Conservation (phyloP, 1,140 invertebrate species). For the Mya arenaria region DNA sequence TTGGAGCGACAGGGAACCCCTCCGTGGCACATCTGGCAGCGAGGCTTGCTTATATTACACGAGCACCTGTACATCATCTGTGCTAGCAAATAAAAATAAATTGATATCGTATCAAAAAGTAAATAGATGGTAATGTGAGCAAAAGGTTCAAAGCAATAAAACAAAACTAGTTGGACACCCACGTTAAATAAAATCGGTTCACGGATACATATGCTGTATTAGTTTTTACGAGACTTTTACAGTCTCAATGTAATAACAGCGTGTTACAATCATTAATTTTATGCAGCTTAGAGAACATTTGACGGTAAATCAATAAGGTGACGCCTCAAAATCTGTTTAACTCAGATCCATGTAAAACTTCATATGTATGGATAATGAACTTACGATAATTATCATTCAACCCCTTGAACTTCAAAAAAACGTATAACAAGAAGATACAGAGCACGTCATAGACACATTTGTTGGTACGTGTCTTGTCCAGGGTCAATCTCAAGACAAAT, state of each 20-base stretch:
- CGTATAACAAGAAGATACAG: too few species aligned
- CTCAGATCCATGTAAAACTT: too few species aligned
- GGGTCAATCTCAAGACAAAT: too few species aligned
- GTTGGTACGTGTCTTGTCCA: too few species aligned
- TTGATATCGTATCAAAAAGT: slow-evolving; percentile 48
- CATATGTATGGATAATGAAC: too few species aligned
- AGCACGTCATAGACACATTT: too few species aligned
- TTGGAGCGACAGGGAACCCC: not conserved
- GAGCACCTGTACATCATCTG: slow-evolving; percentile 46
- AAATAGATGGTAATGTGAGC: slow-evolving; percentile 45
- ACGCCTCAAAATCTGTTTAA: too few species aligned
- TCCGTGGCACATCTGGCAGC: slow-evolving; percentile 18
- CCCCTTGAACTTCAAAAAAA: too few species aligned
- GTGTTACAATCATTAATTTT: slow-evolving; percentile 14
- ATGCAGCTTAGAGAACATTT: too few species aligned
- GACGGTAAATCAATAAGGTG: too few species aligned
- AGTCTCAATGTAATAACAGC: not conserved
- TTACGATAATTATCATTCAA: too few species aligned
- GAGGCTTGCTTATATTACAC: slow-evolving; percentile 23
- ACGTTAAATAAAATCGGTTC: slow-evolving; percentile 8
- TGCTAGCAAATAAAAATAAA: slow-evolving; percentile 46
- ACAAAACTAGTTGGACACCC: slow-evolving; percentile 42
- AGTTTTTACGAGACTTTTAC: slow-evolving; percentile 23
- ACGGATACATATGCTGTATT: not conserved
- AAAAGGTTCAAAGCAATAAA: slow-evolving; percentile 29